Evolutionary conservation across 2,113 vertebrate genomes (phyloP), one percentile per base, ranked within the genome.

Genomic region (Lates calcarifer): DNA sequence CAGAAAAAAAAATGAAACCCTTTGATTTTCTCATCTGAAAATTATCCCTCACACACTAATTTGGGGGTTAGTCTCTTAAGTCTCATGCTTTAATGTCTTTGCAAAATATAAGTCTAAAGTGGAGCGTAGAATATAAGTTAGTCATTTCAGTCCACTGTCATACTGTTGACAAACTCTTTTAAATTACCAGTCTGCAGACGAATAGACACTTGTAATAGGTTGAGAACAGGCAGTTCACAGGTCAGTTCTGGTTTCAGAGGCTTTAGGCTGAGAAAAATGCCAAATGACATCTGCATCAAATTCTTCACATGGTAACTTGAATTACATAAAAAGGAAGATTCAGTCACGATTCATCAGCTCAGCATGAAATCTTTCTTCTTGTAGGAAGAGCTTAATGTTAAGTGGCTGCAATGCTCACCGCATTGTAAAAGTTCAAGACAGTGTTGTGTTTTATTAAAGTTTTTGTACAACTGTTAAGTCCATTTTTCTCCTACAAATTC

Each of bases 231-330:
- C 64, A 51, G 57, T 31, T 82, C 71, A 60, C 71, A 71, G 41
- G 67, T 73, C 75, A 69, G 29, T 26, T 80, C 12, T 75, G 58
- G 6, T 71, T 24, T 68, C 8, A n/a, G 12, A 35, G 55, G 62
- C 70, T 77, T 66, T 24, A 55, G 62, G 63, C 35, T 11, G 8
- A 31, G 49, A 45, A 70, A 74, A 29, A 58, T 70, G 84, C 14
- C 89, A 60, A 2, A 62, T 45, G 20, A 85, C 28, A 76, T 90
- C 43, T 39, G 18, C 78, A 37, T 90, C 86, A 82, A 26, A 64
- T 20, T 39, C 47, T 43, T 41, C 65, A 41, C 62, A 45, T 57
- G 56, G 56, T 45, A 5, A 61, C 33, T 2, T 69, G 1, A 77
- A 70, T 71, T 37, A 79, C 24, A 60, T 45, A 49, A 55, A 74